These are phyloP conservation scores for Tamias sibiricus DNA, from an alignment of 2,113 vertebrate genomes.

Conservation along the genomic window DNA sequence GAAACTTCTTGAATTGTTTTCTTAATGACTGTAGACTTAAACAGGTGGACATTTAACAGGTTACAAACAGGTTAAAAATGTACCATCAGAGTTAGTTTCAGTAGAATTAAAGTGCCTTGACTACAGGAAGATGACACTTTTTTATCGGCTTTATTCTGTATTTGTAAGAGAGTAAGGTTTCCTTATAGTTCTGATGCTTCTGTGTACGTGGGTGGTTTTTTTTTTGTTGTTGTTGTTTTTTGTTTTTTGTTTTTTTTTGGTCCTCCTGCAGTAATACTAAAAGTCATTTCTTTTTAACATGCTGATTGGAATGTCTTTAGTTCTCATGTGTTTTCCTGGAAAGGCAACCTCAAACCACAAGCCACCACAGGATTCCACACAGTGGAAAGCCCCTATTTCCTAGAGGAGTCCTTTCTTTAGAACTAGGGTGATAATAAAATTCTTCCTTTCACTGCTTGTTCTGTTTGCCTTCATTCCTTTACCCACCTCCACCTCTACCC, in stretches of 20 bases:
- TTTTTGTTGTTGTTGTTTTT: neutral
- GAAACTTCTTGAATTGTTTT: neutral
- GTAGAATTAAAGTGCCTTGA: neutral
- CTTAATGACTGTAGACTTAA: neutral
- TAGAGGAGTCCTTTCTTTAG: neutral
- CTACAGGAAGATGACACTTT: neutral
- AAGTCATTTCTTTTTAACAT: neutral
- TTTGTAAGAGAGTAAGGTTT: neutral
- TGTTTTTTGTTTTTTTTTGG: neutral
- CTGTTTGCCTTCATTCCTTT: neutral
- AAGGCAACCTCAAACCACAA: neutral
- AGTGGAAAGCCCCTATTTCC: neutral
- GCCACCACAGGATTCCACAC: neutral
- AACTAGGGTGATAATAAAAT: neutral
- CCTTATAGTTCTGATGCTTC: neutral
- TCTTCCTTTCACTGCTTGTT: neutral
- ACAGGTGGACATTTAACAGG: neutral
- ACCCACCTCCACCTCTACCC: neutral
- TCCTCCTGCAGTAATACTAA: neutral
- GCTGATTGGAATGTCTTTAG: neutral
- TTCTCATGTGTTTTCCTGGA: conserved; percentile 26
- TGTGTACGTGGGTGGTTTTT: neutral
- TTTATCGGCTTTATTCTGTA: neutral
- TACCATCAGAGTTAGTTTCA: neutral
- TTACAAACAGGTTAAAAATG: neutral